phyloP scores from a whole-genome alignment of 2,797 vertebrate genomes.

The Sciurus carolinensis region DNA sequence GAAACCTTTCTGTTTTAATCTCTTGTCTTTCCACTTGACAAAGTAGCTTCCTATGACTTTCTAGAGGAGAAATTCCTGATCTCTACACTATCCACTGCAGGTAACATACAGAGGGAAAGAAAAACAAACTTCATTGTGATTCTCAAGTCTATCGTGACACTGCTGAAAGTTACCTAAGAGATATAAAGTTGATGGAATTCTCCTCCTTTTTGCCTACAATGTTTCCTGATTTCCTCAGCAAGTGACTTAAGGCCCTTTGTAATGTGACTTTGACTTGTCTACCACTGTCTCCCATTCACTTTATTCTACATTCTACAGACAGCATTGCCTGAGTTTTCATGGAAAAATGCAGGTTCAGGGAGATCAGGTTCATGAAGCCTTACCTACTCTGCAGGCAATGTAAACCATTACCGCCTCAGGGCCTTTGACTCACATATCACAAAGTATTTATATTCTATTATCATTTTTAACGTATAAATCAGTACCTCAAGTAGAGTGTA shows the following conservation, averaged over 20 bases:
- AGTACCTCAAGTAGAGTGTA: not conserved
- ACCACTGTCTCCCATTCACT: not conserved
- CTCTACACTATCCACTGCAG: not conserved
- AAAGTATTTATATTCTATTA: not conserved
- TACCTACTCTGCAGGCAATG: not conserved
- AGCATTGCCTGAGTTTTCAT: not conserved
- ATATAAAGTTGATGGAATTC: not conserved
- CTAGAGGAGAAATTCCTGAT: not conserved
- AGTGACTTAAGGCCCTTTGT: not conserved
- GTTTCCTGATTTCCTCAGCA: not conserved
- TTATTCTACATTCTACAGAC: not conserved
- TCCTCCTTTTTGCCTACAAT: not conserved
- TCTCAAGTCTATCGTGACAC: not conserved
- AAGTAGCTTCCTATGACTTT: not conserved
- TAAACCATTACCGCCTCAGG: not conserved
- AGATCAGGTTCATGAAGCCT: not conserved
- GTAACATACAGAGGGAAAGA: not conserved
- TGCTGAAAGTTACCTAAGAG: conserved; percentile 9
- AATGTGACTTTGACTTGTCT: not conserved
- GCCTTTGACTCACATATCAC: not conserved
- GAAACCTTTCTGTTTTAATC: not conserved
- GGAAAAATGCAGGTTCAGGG: conserved; percentile 7
- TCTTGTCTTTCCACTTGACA: not conserved
- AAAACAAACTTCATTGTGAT: not conserved
- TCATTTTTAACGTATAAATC: not conserved